phyloP scores from a whole-genome alignment of 2,113 vertebrate species.

The Caretta caretta region DNA sequence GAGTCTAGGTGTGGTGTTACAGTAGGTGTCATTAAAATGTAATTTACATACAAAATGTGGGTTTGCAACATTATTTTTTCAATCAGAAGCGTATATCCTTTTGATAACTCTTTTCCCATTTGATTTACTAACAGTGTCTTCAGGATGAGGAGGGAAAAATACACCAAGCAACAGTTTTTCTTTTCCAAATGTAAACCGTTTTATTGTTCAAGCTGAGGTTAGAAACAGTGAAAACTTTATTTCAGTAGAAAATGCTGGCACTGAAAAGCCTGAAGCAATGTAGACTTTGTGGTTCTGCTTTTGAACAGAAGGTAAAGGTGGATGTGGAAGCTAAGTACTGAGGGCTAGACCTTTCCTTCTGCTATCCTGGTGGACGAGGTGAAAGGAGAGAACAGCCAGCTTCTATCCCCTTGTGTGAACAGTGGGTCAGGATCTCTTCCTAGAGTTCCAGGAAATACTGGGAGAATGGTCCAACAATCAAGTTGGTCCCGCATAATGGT shows the following conservation, averaged over 20 bases:
- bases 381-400: not conserved
- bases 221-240: not conserved
- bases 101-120: not conserved
- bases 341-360: not conserved
- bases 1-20: not conserved
- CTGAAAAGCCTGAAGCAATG: conserved; percentile 3
- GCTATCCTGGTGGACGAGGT: not conserved
- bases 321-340: not conserved
- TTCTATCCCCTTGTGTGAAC: too few relatives aligned
- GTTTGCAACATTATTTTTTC: not conserved
- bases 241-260: conserved; percentile 26
- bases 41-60: not conserved
- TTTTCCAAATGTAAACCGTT: not conserved
- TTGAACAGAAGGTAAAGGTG: conserved; percentile 8
- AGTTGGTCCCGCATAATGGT: accelerated
- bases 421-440: too few relatives aligned
- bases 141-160: not conserved
- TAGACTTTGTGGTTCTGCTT: conserved; percentile 42
- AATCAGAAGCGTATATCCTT: not conserved
- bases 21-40: not conserved
- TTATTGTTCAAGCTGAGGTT: not conserved
- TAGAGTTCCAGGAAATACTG: too few relatives aligned
- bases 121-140: not conserved
- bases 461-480: too few relatives aligned
- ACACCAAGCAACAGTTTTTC: not conserved